Base-by-base conservation (phyloP, 1,140 invertebrate genomes). In the Pseudomyrmex pallidus region DNA sequence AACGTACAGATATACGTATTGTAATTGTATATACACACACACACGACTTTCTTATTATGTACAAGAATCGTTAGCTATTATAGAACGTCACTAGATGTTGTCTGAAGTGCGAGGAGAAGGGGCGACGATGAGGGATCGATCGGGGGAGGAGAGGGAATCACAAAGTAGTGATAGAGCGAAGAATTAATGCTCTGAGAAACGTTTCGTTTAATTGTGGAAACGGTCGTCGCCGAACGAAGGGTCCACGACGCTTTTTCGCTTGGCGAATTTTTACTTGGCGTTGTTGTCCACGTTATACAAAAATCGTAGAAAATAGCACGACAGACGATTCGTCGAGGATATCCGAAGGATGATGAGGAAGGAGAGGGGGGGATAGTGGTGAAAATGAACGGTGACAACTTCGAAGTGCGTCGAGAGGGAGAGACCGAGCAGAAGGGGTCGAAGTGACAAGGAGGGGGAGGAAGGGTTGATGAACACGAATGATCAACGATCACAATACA, bases 11-110 rank as follows among this genome's bases (percentile, higher is more conserved):
- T 80, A 90, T 90, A 90, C 86, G 85, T 66, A 85, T 87, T 35
- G 87, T 88, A 88, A 83, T 82, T 86, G 70, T 90, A 90, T 84
- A 88, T 90, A 90, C 90, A 91, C 87, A 91, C 90, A 91, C 87
- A 91, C 88, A 89, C 82, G 88, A 90, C 84, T 77, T 57, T 48
- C 46, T 64, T 87, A 52, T 74, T 91, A 91, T 91, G 84, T 91
- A 91, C 90, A 91, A 57, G 86, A 52, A 80, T 77, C 57, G 50
- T 67, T 80, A 82, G 68, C 62, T 66, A 64, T 35, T 35, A 35
- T 63, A 59, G 66, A 76, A 56, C 25, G 57, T 74, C 59, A 59
- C 56, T 61, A 82, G 35, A 12, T 56, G 48, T 74, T 20, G 20
- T 68, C 54, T n/a, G n/a, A n/a, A 70, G 70, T 12, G 44, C 44